phyloP scores from a whole-genome alignment of 2,797 vertebrate species.

The Enteromius mattozi region DNA sequence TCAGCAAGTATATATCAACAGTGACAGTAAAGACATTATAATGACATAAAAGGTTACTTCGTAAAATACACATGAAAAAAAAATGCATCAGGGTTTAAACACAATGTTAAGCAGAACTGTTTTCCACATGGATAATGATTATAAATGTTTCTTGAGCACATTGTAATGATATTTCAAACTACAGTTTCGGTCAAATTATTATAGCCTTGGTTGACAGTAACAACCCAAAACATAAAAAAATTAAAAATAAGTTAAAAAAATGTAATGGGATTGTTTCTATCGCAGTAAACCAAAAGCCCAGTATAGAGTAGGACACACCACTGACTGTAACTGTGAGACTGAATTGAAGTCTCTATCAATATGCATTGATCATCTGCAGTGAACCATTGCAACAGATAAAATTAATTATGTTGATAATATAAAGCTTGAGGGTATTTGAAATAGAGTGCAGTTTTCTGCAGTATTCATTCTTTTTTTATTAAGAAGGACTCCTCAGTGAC shows the following conservation, averaged over 20 bases:
- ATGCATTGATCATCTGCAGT: conserved; percentile 14
- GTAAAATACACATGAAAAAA: too few species aligned
- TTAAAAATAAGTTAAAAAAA: not conserved
- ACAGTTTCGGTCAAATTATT: not conserved
- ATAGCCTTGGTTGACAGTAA: not conserved
- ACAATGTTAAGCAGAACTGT: not conserved
- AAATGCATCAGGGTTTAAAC: not conserved
- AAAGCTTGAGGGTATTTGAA: not conserved
- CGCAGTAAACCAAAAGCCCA: not conserved
- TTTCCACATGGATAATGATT: not conserved
- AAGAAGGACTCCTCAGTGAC: not conserved
- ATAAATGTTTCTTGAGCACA: not conserved
- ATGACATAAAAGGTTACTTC: not conserved
- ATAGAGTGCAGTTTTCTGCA: not conserved
- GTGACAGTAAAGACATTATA: not conserved
- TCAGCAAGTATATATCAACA: not conserved
- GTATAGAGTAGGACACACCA: not conserved
- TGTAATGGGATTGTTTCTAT: not conserved
- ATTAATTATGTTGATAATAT: conserved; percentile 5
- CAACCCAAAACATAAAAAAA: not conserved
- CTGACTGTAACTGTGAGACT: not conserved
- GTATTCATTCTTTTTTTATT: not conserved
- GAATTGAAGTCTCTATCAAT: conserved; percentile 17
- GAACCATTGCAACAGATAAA: not conserved
- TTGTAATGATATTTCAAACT: not conserved